A percentile compares a stretch with the other conserved stretches of the same genome.
These are phyloP conservation scores for Carettochelys insculpta DNA, from an alignment of 2,113 vertebrate genomes.

Conservation along the genomic window DNA sequence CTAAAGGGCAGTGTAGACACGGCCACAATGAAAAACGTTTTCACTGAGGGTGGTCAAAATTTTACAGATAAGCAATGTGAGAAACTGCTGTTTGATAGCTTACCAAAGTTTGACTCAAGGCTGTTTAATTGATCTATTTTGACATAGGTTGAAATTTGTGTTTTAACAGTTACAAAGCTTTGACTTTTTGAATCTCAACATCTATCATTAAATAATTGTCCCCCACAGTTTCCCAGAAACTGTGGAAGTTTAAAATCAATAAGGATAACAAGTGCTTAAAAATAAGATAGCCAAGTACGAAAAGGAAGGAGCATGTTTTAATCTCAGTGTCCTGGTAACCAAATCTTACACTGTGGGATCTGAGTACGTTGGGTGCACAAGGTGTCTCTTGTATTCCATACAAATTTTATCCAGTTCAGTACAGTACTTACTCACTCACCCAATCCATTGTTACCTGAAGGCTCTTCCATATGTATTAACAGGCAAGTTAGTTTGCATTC, in stretches of 20 bases:
- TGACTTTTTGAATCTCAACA: neutral
- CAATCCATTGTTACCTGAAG: neutral
- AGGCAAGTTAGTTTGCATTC: neutral
- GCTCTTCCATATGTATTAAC: neutral
- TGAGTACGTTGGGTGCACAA: neutral
- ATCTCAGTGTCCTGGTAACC: neutral
- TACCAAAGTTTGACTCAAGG: neutral
- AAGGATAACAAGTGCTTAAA: neutral
- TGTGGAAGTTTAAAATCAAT: neutral
- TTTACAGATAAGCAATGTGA: neutral
- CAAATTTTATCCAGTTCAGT: neutral
- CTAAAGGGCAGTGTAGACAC: too few relatives aligned
- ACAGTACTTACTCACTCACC: neutral
- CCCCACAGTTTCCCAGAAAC: neutral
- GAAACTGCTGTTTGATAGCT: neutral
- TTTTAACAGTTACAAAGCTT: neutral
- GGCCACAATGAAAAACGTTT: neutral
- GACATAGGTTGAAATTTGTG: neutral
- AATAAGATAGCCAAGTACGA: too few relatives aligned
- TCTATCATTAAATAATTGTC: neutral
- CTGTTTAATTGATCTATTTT: neutral
- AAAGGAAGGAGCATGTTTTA: neutral
- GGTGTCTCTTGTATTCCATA: fast-evolving
- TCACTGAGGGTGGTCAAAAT: neutral
- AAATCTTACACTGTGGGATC: neutral